Conservation (phyloP, 2,888 invertebrate species). For the Noctua janthe region DNA sequence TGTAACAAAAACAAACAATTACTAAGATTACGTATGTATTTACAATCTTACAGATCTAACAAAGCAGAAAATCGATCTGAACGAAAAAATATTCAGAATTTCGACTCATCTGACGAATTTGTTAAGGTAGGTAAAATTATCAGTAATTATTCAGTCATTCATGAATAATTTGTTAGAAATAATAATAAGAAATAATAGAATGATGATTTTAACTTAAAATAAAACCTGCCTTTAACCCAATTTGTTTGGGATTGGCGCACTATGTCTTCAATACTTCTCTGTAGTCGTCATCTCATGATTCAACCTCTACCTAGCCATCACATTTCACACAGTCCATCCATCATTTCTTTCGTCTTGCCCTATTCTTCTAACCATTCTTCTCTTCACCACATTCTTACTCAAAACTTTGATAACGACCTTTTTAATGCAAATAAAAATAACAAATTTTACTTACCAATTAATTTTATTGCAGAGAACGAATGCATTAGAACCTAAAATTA, state of each 20-base stretch:
- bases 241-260: background rate
- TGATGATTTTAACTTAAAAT: background rate
- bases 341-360: background rate
- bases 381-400: background rate
- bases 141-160: background rate
- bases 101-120: conserved; percentile 12
- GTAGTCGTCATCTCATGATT: background rate
- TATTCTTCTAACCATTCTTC: background rate
- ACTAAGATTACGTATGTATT: background rate
- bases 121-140: conserved; percentile 2
- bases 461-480: conserved; percentile 13
- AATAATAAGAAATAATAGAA: background rate
- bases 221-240: background rate
- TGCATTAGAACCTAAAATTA: conserved; percentile 15
- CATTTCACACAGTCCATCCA: background rate
- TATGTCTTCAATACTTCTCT: background rate
- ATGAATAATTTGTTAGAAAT: background rate
- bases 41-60: conserved; percentile 21
- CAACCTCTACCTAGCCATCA: background rate
- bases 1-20: background rate
- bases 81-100: background rate
- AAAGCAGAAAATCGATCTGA: background rate
- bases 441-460: background rate
- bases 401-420: background rate
- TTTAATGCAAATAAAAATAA: background rate